Conservation (phyloP, 2,113 vertebrate species). For the Anguilla rostrata region DNA sequence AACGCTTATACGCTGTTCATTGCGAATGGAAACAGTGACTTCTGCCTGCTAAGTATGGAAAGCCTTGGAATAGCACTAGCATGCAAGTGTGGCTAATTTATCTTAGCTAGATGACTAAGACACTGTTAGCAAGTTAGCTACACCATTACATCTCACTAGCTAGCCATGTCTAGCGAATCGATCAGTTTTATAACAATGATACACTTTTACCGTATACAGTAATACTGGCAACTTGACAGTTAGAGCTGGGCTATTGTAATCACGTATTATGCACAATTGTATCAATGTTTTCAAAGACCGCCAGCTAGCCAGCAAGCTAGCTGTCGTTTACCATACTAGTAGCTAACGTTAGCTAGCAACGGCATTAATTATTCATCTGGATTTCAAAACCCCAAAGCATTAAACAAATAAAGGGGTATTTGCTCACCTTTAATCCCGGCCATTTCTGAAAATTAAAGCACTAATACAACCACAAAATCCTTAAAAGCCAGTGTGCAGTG, state of each 20-base stretch:
- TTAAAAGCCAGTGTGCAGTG: background rate
- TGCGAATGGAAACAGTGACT: background rate
- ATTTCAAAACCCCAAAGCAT: background rate
- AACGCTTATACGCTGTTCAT: background rate
- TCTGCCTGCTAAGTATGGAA: background rate
- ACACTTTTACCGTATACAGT: too few species aligned
- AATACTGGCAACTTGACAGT: background rate
- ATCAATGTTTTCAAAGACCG: background rate
- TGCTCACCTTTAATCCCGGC: constrained; percentile 74
- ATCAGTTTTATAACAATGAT: background rate
- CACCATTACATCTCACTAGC: background rate
- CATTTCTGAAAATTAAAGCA: constrained; percentile 52
- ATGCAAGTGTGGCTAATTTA: background rate
- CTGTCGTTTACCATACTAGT: too few species aligned
- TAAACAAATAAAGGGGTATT: too few species aligned
- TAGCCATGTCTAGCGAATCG: background rate
- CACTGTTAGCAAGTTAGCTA: background rate
- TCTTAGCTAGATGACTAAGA: background rate
- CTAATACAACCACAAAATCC: background rate
- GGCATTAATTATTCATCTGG: background rate
- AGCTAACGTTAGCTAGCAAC: background rate
- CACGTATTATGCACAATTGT: background rate
- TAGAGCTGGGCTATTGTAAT: background rate
- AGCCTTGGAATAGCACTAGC: background rate
- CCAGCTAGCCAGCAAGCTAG: background rate